Conservation (phyloP, 2,888 invertebrate genomes). For the Resseliella maxima region DNA sequence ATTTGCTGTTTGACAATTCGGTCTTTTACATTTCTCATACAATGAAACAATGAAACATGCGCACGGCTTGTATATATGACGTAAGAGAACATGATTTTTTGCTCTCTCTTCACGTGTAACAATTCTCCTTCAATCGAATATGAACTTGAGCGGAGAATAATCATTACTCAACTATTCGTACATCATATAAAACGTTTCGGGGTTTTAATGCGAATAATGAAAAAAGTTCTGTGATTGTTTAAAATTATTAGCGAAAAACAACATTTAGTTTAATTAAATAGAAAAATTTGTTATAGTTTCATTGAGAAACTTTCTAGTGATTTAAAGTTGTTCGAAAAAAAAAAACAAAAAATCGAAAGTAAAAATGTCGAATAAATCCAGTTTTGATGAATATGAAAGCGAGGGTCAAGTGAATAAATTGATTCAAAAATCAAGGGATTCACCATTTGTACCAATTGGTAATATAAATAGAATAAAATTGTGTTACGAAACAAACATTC, state of each 20-base stretch:
- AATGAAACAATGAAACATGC: slow-evolving; percentile 8
- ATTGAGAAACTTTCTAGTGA: not conserved
- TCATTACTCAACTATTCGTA: slow-evolving; percentile 24
- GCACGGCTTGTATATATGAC: slow-evolving; percentile 17
- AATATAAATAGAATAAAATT: slow-evolving; percentile 61
- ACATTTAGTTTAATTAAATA: too few species aligned
- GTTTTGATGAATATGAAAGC: not conserved
- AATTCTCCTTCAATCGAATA: slow-evolving; percentile 1
- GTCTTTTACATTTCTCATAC: not conserved
- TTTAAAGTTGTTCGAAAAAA: not conserved
- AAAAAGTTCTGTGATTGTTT: not conserved
- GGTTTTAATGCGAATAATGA: not conserved
- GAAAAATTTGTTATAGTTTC: too few species aligned
- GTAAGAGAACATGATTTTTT: slow-evolving; percentile 27
- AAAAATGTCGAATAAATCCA: not conserved
- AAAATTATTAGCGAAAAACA: not conserved
- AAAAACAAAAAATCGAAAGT: not conserved
- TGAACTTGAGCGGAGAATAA: slow-evolving; percentile 20
- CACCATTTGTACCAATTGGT: slow-evolving; percentile 80
- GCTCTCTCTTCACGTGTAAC: slow-evolving; percentile 4
- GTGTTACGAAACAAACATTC: not conserved
- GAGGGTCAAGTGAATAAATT: slow-evolving; percentile 67
- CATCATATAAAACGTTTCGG: slow-evolving; percentile 3
- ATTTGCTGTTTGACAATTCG: slow-evolving; percentile 14
- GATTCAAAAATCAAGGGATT: slow-evolving; percentile 76